phyloP scores from a whole-genome alignment of 2,888 invertebrate genomes.

The Pyrrhia umbra region DNA sequence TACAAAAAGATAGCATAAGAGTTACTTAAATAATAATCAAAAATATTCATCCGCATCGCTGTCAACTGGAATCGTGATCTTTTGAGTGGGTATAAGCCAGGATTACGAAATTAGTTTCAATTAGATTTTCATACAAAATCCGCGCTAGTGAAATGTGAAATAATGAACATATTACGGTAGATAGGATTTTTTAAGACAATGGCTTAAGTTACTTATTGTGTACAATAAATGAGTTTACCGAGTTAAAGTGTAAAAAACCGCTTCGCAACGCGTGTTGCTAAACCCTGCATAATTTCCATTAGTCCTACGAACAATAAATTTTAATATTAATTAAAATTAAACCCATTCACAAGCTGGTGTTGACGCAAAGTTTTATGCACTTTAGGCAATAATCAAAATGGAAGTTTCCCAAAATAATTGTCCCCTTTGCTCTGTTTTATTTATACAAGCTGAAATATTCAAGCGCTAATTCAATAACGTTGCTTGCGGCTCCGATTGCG shows the following conservation, averaged over 20 bases:
- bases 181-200: too few species aligned
- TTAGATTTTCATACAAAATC: constrained; percentile 30
- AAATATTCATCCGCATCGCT: too few species aligned
- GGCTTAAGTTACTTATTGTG: too few species aligned
- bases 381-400: constrained; percentile 66
- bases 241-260: background rate
- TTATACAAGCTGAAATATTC: constrained; percentile 83
- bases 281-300: constrained; percentile 33
- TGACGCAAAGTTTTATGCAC: constrained; percentile 72
- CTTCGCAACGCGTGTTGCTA: background rate
- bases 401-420: constrained; percentile 64
- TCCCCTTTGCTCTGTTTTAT: constrained; percentile 78
- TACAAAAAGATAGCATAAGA: too few species aligned
- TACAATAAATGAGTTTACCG: too few species aligned
- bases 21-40: too few species aligned
- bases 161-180: background rate
- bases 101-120: constrained; percentile 43
- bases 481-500: constrained; percentile 78
- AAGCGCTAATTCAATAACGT: constrained; percentile 83
- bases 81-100: too few species aligned
- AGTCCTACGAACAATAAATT: constrained; percentile 34
- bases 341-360: constrained; percentile 61
- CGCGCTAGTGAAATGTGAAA: background rate
- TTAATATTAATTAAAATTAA: constrained; percentile 52
- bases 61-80: too few species aligned